Evolutionary conservation across 2,113 vertebrate genomes (phyloP), one percentile per base, ranked within the genome.

Genomic region (Callopanchax toddi): DNA sequence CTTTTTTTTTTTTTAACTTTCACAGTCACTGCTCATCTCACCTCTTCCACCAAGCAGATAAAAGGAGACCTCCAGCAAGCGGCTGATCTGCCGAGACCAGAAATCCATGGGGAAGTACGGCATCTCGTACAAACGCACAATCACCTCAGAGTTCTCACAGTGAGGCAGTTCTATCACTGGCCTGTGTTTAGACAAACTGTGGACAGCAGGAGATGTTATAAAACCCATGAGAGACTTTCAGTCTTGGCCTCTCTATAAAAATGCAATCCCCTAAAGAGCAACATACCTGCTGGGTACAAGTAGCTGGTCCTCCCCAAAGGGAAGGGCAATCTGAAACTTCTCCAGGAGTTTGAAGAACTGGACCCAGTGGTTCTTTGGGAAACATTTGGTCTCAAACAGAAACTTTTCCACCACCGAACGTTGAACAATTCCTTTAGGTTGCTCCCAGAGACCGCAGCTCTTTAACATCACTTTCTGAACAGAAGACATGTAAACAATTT

Each of bases 21-120:
- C 37, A 16, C 10, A 25, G n/a, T 4, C 5, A 18, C 3, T 26
- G 1, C 18, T 43, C 1, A 12, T 1, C 17, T 74, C 89, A 99
- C 97, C 96, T 95, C 91, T 92, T 83, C 95, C 95, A 68, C 82
- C 91, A 0, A 98, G 91, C 91, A 99, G 87, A 61, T 91, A 95
- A 16, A 93, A 88, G 12, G 96, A 98, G 63, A 97, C 91, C 90
- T 97, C 96, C 71, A 99, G 92, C 21, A 99, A 89, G 15, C 93
- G 94, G 82, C 90, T 95, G 85, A 99, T 98, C 76, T 96, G 92
- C n/a, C 95, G 92, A 12, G 97, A 94, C 97, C 97, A 99, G 89
- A 93, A 98, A 61, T 95, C 97, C 95, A 98, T 95, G 21, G 97
- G 97, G 84, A 98, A 97, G 78, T 97, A 98, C 0, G 97, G 97